These are phyloP conservation scores for Melieria crassipennis DNA, from an alignment of 2,888 invertebrate genomes.

Conservation along the genomic window DNA sequence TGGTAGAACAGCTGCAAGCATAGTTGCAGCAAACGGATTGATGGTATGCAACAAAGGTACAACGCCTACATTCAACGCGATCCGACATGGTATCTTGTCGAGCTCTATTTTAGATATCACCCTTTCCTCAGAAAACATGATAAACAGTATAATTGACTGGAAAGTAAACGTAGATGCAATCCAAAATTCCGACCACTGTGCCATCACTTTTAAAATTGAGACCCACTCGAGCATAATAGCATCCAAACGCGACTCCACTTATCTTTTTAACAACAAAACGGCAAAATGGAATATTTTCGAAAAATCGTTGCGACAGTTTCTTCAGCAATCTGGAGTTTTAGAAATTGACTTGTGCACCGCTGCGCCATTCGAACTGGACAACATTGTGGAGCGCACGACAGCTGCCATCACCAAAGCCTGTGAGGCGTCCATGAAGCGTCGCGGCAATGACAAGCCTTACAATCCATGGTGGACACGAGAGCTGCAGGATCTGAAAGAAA, in stretches of 20 bases:
- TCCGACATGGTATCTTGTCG: not conserved
- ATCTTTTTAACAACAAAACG: too few species aligned
- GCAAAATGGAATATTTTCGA: too few species aligned
- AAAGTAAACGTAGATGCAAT: too few species aligned
- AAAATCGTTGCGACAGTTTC: too few species aligned
- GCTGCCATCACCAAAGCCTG: not conserved
- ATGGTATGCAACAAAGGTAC: slow-evolving; percentile 1
- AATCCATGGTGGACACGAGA: slow-evolving; percentile 2
- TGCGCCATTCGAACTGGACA: not conserved
- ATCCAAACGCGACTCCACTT: too few species aligned
- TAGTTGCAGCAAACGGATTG: slow-evolving; percentile 4
- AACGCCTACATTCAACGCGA: not conserved
- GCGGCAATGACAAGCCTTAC: not conserved
- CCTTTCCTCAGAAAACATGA: too few species aligned
- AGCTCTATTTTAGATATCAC: not conserved
- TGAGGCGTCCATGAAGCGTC: not conserved
- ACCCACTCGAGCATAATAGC: too few species aligned
- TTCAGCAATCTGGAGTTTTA: not conserved
- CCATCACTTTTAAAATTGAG: too few species aligned
- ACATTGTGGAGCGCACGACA: not conserved
- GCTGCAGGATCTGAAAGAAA: slow-evolving; percentile 3
- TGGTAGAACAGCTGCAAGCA: not conserved
- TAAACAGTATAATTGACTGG: too few species aligned
- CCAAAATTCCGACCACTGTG: too few species aligned
- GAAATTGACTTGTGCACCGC: not conserved